Percentiles rank a stretch among this genome's conserved stretches.
phyloP scores from a whole-genome alignment of 2,888 invertebrate species.

The Cacoxenus indagator region DNA sequence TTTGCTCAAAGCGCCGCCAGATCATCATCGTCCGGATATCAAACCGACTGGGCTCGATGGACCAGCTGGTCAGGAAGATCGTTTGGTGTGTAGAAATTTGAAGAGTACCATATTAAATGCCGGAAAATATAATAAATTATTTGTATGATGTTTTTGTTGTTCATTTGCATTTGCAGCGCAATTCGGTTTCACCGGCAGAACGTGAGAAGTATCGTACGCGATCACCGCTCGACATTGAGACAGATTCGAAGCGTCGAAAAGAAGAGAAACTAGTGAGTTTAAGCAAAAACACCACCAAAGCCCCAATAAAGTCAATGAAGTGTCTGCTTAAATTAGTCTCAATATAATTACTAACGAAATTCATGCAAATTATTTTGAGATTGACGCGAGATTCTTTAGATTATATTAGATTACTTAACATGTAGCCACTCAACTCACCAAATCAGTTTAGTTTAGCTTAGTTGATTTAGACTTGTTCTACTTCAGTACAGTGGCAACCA shows the following conservation, averaged over 20 bases:
- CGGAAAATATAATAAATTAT: too few species aligned
- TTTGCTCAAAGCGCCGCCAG: constrained; percentile 70
- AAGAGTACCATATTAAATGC: not conserved
- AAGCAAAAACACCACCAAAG: not conserved
- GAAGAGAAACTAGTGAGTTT: constrained; percentile 89
- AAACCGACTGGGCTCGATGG: constrained; percentile 72
- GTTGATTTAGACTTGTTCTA: not conserved
- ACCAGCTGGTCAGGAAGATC: constrained; percentile 74
- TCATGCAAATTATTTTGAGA: not conserved
- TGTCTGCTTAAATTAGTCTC: too few species aligned
- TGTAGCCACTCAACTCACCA: constrained; percentile 58
- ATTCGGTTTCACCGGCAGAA: constrained; percentile 86
- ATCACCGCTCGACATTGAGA: constrained; percentile 82
- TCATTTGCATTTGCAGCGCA: constrained; percentile 73
- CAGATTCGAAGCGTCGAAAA: constrained; percentile 84
- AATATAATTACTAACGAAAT: too few species aligned
- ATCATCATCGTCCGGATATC: constrained; percentile 70
- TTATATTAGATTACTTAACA: constrained; percentile 30
- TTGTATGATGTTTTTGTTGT: not conserved
- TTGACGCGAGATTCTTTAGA: constrained; percentile 59
- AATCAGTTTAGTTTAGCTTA: constrained; percentile 31
- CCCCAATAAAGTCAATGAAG: not conserved
- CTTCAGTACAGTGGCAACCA: not conserved
- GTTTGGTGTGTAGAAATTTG: constrained; percentile 74
- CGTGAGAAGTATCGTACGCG: constrained; percentile 86